phyloP scores from a whole-genome alignment of 1,140 invertebrate genomes.

The Fopius arisanus region DNA sequence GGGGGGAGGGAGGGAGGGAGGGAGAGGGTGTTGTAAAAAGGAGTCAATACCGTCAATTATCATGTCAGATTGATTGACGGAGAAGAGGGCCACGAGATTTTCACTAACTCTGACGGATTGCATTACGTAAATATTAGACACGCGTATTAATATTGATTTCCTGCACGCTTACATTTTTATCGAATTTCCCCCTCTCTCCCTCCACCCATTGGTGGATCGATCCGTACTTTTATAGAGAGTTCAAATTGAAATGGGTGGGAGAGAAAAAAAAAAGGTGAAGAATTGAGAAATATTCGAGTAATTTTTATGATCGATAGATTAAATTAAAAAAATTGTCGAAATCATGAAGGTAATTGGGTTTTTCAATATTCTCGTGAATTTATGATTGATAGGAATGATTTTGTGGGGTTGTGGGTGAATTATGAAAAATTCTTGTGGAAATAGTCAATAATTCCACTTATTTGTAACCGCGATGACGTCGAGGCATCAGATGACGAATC shows the following conservation, averaged over 20 bases:
- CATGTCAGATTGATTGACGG: background rate
- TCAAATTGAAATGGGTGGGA: background rate
- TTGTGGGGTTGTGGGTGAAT: too few relatives aligned
- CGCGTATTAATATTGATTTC: constrained; percentile 6
- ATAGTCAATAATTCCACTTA: background rate
- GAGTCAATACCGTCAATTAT: background rate
- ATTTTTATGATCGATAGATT: too few relatives aligned
- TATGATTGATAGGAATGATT: too few relatives aligned
- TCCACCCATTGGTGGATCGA: too few relatives aligned
- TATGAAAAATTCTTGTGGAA: too few relatives aligned
- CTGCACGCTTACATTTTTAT: background rate
- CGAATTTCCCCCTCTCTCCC: too few relatives aligned
- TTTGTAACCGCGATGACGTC: background rate
- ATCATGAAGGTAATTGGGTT: too few relatives aligned
- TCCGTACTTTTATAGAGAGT: background rate
- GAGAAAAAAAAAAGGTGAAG: too few relatives aligned
- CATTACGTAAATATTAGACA: background rate
- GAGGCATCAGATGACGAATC: background rate
- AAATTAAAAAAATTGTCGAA: too few relatives aligned
- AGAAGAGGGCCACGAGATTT: background rate
- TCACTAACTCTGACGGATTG: background rate
- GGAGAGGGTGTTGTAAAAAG: background rate
- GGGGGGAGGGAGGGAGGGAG: too few relatives aligned
- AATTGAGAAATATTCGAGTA: too few relatives aligned
- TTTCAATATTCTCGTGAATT: too few relatives aligned